Percentiles rank a stretch among this genome's conserved stretches.
phyloP scores from a whole-genome alignment of 1,140 invertebrate genomes.

The Protaetia brevitarsis region DNA sequence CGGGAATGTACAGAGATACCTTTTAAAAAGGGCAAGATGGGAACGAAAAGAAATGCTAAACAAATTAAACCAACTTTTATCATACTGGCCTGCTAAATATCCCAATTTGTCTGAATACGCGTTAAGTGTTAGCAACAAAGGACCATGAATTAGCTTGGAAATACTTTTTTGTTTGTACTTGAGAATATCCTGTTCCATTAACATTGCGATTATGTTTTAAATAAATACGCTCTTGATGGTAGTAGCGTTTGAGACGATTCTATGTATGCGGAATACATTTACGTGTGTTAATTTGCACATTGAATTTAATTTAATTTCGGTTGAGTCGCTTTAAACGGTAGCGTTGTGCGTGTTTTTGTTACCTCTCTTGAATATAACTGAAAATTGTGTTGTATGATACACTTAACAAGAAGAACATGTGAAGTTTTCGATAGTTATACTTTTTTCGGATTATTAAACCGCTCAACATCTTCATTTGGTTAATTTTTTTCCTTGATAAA shows the following conservation, averaged over 20 bases:
- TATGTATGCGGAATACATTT: background rate
- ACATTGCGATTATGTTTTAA: constrained; percentile 11
- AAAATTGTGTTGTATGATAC: background rate
- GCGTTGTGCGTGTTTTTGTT: background rate
- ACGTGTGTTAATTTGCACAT: constrained; percentile 1
- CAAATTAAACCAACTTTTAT: background rate
- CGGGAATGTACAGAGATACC: background rate
- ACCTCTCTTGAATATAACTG: background rate
- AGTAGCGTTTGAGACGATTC: no score
- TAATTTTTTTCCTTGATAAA: no score
- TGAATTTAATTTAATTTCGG: constrained; percentile 6
- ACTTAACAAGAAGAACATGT: no score
- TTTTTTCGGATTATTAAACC: no score
- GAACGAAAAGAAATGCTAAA: background rate
- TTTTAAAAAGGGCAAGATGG: background rate
- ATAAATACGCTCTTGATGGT: constrained; percentile 1
- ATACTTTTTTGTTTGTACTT: constrained; percentile 10
- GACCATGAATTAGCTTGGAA: background rate
- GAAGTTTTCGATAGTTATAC: no score
- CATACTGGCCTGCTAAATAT: background rate
- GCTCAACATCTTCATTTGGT: no score
- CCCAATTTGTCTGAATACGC: constrained; percentile 8
- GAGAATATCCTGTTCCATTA: constrained; percentile 14
- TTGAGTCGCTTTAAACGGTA: background rate
- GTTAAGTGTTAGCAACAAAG: constrained; percentile 2